phyloP scores from a whole-genome alignment of 2,888 invertebrate species.

The Lepidochrysops patricia region DNA sequence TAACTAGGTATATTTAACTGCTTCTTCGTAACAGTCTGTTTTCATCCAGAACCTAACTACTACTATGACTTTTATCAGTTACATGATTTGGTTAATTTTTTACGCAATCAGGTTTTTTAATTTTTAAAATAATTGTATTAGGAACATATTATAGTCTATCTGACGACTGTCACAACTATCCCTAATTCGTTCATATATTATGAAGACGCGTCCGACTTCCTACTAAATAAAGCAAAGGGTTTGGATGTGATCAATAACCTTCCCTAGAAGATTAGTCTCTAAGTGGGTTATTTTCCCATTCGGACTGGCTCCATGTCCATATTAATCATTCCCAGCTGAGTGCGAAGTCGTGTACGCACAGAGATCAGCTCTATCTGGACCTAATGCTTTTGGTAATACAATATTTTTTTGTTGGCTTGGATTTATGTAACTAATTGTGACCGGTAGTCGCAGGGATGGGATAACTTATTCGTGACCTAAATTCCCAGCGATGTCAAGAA shows the following conservation, averaged over 20 bases:
- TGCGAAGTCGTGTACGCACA: slow-evolving; percentile 51
- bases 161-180: no score
- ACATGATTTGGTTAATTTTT: no score
- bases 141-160: no score
- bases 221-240: slow-evolving; percentile 2
- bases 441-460: neutral
- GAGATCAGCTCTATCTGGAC: slow-evolving; percentile 19
- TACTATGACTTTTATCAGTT: no score
- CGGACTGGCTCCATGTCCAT: slow-evolving; percentile 28
- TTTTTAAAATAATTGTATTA: no score
- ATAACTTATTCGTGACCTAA: neutral
- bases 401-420: slow-evolving; percentile 15
- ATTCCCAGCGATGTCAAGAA: no score
- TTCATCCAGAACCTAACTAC: no score
- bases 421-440: slow-evolving; percentile 10
- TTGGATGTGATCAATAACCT: neutral
- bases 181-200: neutral
- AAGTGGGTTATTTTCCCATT: slow-evolving; percentile 27
- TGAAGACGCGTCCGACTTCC: neutral
- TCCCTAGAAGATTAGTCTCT: slow-evolving; percentile 18
- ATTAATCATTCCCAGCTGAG: slow-evolving; percentile 61
- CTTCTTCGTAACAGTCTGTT: no score
- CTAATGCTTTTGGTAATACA: slow-evolving; percentile 20
- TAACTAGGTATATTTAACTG: no score
- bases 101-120: no score